phyloP scores from a whole-genome alignment of 2,797 vertebrate species.

The Bufotes viridis region DNA sequence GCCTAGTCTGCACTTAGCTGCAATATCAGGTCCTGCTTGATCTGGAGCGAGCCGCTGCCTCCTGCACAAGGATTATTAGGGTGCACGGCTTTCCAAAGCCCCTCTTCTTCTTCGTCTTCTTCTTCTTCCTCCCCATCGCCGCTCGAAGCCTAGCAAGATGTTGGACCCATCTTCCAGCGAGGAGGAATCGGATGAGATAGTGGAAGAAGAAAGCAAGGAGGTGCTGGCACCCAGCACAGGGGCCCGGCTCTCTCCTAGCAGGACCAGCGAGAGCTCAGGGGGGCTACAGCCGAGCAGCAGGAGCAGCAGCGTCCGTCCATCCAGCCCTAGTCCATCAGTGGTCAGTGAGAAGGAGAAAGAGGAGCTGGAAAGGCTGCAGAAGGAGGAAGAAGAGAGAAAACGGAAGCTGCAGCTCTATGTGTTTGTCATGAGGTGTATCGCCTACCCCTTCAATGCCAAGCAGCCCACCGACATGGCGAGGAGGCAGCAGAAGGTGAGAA shows the following conservation, averaged over 20 bases:
- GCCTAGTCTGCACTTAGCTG: conserved; percentile 78
- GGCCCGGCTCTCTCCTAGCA: conserved; percentile 82
- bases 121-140: neutral
- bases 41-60: conserved; percentile 28
- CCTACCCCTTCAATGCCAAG: conserved; percentile 97
- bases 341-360: conserved; percentile 96
- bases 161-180: conserved; percentile 97
- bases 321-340: conserved; percentile 92
- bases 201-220: conserved; percentile 88
- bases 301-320: conserved; percentile 82
- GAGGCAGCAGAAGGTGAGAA: conserved; percentile 92
- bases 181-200: conserved; percentile 91
- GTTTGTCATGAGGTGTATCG: conserved; percentile 98
- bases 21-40: conserved; percentile 71
- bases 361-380: conserved; percentile 92
- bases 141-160: conserved; percentile 74
- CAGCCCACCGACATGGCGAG: conserved; percentile 98
- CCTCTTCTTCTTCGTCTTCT: neutral
- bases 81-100: conserved; percentile 4
- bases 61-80: conserved; percentile 8
- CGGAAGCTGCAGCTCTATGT: conserved; percentile 96
- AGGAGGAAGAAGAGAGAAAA: conserved; percentile 94
- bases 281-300: conserved; percentile 85
- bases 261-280: conserved; percentile 83
- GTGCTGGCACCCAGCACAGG: conserved; percentile 81